These are phyloP conservation scores for Scotopteryx bipunctaria DNA, from an alignment of 2,888 invertebrate genomes.

Conservation along the genomic window DNA sequence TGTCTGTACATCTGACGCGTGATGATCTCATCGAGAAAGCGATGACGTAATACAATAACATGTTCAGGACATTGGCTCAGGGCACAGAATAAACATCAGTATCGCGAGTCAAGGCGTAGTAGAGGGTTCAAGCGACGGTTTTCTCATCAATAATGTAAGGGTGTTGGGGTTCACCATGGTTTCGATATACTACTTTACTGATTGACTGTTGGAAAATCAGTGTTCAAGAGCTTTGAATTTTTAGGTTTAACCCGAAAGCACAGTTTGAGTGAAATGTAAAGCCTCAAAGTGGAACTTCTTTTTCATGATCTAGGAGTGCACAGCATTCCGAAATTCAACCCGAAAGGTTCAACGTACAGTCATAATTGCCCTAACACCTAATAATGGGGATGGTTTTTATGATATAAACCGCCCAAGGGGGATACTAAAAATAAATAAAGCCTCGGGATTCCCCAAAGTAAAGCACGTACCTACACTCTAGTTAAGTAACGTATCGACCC, in stretches of 20 bases:
- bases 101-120: conserved; percentile 15
- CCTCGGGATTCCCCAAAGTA: neutral
- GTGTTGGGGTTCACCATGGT: conserved; percentile 46
- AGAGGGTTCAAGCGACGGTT: conserved; percentile 26
- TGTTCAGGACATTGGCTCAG: conserved; percentile 7
- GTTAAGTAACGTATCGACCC: conserved; percentile 17
- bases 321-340: no score
- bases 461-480: neutral
- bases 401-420: no score
- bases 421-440: neutral
- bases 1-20: neutral
- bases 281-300: no score
- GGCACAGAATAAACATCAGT: conserved; percentile 3
- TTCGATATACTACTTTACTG: neutral
- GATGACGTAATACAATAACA: conserved; percentile 15
- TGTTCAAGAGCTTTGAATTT: no score
- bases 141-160: conserved; percentile 35
- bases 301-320: no score
- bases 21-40: neutral
- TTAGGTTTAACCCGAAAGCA: no score
- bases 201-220: neutral
- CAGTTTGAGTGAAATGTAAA: no score
- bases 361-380: no score
- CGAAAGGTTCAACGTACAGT: no score
- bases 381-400: no score